Evolutionary conservation across 2,113 vertebrate genomes (phyloP), one percentile per base, ranked within the genome.

Genomic region (Mormyrus iriodes): DNA sequence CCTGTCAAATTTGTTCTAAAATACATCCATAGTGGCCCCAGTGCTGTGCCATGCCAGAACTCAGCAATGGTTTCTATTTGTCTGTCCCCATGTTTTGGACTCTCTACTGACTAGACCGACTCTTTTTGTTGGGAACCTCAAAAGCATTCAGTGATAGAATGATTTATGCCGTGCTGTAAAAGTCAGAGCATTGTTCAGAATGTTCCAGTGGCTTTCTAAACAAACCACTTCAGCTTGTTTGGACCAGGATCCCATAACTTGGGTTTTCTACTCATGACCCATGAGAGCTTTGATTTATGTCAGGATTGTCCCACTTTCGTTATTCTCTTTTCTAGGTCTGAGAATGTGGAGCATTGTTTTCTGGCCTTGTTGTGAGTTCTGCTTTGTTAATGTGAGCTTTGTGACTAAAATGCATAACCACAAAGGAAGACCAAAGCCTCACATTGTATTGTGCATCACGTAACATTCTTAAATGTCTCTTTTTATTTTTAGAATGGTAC

Each of bases 281-380:
- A 35, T 15, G 5, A 35, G 48, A 53, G 31, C 31, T 35, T 35
- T 86, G 85, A 86, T 55, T 86, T 86, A 86, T 53, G 49, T 86
- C 55, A 86, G 85, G 31, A 39, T 55, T 7, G 46, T 27, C 85
- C 85, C 85, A 84, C 42, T 84, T 84, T 84, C 44, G 1, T 79
- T 79, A 79, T 42, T 79, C 31, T 79, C 39, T 48, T 84, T 84
- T 84, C 82, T 84, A 48, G 82, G 82, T 84, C 82, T 84, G 17
- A 86, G 27, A 86, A 53, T 86, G 49, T 86, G 85, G 49, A 86
- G 27, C 85, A 52, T 52, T 86, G 85, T 49, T 49, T 86, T 53
- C 85, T 53, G 48, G 24, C 85, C 44, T 83, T 83, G 31, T 13
- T 13, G 84, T 52, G 0, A 13, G 19, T 27, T 17, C 46, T 35